Percentiles rank a stretch among this genome's conserved stretches.
Evolutionary conservation across 2,888 invertebrate species (phyloP).

Genomic region (Allygus modestus): DNA sequence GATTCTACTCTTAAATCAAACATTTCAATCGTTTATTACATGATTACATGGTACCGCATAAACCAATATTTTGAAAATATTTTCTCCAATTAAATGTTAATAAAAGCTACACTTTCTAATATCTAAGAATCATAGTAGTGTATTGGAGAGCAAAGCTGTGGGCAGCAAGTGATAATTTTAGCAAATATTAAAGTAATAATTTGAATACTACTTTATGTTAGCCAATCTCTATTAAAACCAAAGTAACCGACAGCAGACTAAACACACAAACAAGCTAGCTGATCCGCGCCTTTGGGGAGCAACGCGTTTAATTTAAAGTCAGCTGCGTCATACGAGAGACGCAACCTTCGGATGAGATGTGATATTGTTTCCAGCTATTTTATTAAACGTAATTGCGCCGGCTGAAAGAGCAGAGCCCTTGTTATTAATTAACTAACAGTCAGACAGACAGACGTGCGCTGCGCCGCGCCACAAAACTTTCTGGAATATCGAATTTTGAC

Average conservation of each 20-base stretch:
- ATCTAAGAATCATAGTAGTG: no score
- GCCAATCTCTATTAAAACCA: no score
- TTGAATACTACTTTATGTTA: no score
- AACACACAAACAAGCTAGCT: background rate
- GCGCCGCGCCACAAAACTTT: slow-evolving; percentile 47
- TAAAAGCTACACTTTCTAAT: no score
- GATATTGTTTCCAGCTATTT: slow-evolving; percentile 53
- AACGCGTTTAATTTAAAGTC: slow-evolving; percentile 24
- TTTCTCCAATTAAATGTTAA: no score
- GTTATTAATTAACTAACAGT: slow-evolving; percentile 58
- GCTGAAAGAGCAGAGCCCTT: slow-evolving; percentile 56
- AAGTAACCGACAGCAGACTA: background rate
- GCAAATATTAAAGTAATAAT: no score
- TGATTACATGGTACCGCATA: no score
- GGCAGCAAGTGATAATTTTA: no score
- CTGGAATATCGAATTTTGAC: slow-evolving; percentile 54
- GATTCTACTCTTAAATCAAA: no score
- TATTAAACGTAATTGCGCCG: slow-evolving; percentile 56
- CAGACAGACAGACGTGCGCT: slow-evolving; percentile 53
- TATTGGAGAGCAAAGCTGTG: no score
- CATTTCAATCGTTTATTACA: no score
- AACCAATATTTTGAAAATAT: no score
- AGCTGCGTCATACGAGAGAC: slow-evolving; percentile 7
- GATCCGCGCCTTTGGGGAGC: slow-evolving; percentile 6
- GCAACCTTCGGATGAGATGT: slow-evolving; percentile 8